Conservation (phyloP, 2,888 invertebrate genomes). For the Dermolepida albohirtum region DNA sequence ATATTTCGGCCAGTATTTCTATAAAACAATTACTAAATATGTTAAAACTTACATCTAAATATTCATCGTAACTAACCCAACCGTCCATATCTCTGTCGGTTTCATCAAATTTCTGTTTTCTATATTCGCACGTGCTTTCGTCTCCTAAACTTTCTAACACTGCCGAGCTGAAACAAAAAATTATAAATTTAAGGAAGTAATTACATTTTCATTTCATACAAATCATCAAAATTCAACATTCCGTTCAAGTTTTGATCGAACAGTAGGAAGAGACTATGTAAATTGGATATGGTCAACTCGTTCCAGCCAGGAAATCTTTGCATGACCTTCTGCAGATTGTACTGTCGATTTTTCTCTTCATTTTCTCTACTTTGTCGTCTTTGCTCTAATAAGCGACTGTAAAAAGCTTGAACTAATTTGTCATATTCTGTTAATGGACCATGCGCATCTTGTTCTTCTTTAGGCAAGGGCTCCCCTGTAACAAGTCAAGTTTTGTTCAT, state of each 20-base stretch:
- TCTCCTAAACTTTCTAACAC: conserved; percentile 70
- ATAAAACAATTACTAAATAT: background rate
- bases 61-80: conserved; percentile 71
- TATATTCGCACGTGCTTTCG: conserved; percentile 65
- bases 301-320: conserved; percentile 71
- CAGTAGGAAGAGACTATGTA: conserved; percentile 70
- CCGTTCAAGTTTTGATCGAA: conserved; percentile 71
- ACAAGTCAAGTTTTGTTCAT: too few species aligned
- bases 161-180: conserved; percentile 57
- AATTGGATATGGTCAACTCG: conserved; percentile 70
- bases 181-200: background rate
- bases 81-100: conserved; percentile 69
- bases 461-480: conserved; percentile 53
- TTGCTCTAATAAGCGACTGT: conserved; percentile 67
- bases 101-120: conserved; percentile 67
- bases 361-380: conserved; percentile 68
- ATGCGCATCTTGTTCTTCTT: conserved; percentile 51
- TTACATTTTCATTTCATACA: conserved; percentile 53
- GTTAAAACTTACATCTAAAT: conserved; percentile 64
- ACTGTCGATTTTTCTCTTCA: conserved; percentile 69
- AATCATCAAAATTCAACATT: conserved; percentile 70
- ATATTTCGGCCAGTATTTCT: background rate
- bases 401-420: conserved; percentile 68
- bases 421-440: conserved; percentile 67
- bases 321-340: conserved; percentile 69